phyloP scores from a whole-genome alignment of 2,888 invertebrate genomes.

The Agrochola macilenta region DNA sequence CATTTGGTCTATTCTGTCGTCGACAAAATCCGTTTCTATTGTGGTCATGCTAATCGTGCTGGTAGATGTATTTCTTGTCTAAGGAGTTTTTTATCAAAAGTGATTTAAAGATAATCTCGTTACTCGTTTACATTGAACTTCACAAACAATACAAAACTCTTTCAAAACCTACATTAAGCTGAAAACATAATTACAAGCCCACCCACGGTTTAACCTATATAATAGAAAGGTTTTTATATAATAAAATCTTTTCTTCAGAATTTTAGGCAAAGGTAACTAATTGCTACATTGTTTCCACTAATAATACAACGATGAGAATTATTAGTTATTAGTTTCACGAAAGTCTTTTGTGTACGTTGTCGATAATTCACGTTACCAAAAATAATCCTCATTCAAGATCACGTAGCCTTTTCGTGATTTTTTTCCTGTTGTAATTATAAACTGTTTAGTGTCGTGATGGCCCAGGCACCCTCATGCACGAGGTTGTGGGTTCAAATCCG shows the following conservation, averaged over 20 bases:
- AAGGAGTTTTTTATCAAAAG: neutral
- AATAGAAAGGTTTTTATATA: slow-evolving; percentile 20
- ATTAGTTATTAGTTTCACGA: slow-evolving; percentile 58
- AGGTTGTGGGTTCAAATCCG: no score
- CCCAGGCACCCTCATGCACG: no score
- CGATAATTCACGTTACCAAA: slow-evolving; percentile 48
- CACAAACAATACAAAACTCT: slow-evolving; percentile 16
- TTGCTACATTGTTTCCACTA: slow-evolving; percentile 55
- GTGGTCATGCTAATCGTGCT: no score
- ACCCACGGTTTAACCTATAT: slow-evolving; percentile 6
- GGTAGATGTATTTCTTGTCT: neutral
- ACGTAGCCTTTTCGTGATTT: slow-evolving; percentile 27
- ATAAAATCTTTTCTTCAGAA: slow-evolving; percentile 25
- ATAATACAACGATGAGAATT: slow-evolving; percentile 48
- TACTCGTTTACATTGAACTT: neutral
- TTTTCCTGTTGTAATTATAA: slow-evolving; percentile 59
- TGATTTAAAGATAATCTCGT: neutral
- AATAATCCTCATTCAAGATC: slow-evolving; percentile 21
- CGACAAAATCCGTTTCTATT: no score
- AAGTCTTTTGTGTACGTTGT: slow-evolving; percentile 54
- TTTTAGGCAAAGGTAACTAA: slow-evolving; percentile 45
- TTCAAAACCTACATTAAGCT: slow-evolving; percentile 4
- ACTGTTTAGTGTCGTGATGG: slow-evolving; percentile 46
- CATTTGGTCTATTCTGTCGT: no score
- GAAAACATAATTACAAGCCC: slow-evolving; percentile 24